These are phyloP conservation scores for Sinonovacula constricta DNA, from an alignment of 1,140 invertebrate species.

Conservation along the genomic window DNA sequence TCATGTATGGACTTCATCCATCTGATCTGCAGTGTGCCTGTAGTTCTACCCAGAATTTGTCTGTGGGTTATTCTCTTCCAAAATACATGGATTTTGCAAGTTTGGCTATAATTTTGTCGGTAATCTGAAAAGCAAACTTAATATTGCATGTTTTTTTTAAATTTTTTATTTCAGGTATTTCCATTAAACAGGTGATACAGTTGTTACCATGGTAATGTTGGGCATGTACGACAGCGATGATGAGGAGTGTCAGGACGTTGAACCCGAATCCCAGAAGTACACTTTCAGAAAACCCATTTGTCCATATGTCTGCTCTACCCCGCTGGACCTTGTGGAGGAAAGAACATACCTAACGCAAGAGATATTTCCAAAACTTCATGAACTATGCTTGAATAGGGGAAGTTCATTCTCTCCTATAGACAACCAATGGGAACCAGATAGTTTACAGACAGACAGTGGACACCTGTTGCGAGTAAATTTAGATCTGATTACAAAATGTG, in stretches of 20 bases:
- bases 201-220: slow-evolving; percentile 49
- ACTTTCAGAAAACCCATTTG: slow-evolving; percentile 66
- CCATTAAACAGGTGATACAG: neutral
- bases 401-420: slow-evolving; percentile 70
- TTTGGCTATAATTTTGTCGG: too few relatives aligned
- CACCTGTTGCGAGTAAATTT: slow-evolving; percentile 67
- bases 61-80: too few relatives aligned
- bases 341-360: slow-evolving; percentile 63
- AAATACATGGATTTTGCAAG: too few relatives aligned
- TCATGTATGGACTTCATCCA: too few relatives aligned
- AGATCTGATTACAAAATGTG: slow-evolving; percentile 67
- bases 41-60: too few relatives aligned
- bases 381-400: slow-evolving; percentile 64
- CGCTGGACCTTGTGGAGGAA: slow-evolving; percentile 72
- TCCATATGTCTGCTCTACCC: slow-evolving; percentile 74
- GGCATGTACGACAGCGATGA: slow-evolving; percentile 49
- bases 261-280: slow-evolving; percentile 52
- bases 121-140: too few relatives aligned
- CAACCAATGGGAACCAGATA: slow-evolving; percentile 65
- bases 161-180: too few relatives aligned
- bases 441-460: slow-evolving; percentile 61
- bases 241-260: slow-evolving; percentile 16
- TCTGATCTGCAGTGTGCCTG: too few relatives aligned
- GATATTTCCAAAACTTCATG: slow-evolving; percentile 69
- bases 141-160: too few relatives aligned